These are phyloP conservation scores for Drosophila nr. perissopoda DNA, from an alignment of 2,888 invertebrate genomes.

Conservation along the genomic window DNA sequence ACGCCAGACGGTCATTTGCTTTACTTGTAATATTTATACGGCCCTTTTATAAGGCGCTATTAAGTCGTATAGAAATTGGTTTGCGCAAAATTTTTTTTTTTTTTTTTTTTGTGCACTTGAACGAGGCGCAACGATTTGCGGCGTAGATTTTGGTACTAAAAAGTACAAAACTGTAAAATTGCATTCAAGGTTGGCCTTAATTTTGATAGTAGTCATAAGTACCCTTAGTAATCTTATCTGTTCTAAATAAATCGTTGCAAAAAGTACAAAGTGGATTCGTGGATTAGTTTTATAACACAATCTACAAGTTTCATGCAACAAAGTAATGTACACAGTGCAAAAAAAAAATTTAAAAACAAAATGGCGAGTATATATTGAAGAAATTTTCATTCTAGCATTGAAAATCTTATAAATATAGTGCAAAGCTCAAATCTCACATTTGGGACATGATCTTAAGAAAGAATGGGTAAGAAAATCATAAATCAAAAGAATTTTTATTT, in stretches of 20 bases:
- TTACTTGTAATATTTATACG: constrained; percentile 7
- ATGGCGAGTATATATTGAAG: not conserved
- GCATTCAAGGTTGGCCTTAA: constrained; percentile 42
- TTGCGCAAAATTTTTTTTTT: constrained; percentile 2
- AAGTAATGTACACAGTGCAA: not conserved
- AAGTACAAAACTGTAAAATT: constrained; percentile 13
- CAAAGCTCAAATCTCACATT: not conserved
- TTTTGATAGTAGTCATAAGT: constrained; percentile 39
- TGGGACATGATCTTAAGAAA: not conserved
- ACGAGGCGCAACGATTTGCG: constrained; percentile 20
- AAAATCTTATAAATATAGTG: not conserved
- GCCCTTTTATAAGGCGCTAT: constrained; percentile 32
- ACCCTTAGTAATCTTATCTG: constrained; percentile 63
- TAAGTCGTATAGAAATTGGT: constrained; percentile 34
- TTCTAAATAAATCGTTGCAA: constrained; percentile 48
- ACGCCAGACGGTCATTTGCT: not conserved
- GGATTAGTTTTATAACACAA: constrained; percentile 9
- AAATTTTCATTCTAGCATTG: not conserved
- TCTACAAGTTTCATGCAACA: constrained; percentile 10
- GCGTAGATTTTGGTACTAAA: constrained; percentile 18
- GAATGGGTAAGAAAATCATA: not conserved
- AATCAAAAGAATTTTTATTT: no score
- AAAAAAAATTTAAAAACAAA: not conserved
- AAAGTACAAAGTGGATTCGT: constrained; percentile 8
- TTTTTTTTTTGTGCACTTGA: constrained; percentile 9